Evolutionary conservation across 2,888 invertebrate species (phyloP).

Genomic region (Tortricodes alternella): DNA sequence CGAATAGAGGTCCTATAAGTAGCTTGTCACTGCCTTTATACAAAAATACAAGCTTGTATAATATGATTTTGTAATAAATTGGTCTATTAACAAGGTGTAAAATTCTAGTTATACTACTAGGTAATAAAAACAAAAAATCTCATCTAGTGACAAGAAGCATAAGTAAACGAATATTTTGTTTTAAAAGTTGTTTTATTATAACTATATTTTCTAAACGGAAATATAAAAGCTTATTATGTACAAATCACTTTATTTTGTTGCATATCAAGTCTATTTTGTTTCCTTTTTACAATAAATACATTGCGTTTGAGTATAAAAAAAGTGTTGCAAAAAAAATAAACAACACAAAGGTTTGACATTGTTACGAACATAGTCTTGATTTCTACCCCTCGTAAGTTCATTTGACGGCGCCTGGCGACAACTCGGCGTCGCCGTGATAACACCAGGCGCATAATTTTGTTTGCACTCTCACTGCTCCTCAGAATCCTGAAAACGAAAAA

Average conservation of each 20-base stretch:
- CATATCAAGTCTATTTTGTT: slow-evolving; percentile 76
- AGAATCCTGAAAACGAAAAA: slow-evolving; percentile 53
- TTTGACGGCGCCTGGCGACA: slow-evolving; percentile 62
- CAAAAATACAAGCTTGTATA: slow-evolving; percentile 18
- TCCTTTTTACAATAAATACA: slow-evolving; percentile 79
- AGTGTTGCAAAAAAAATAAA: slow-evolving; percentile 71
- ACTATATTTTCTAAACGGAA: slow-evolving; percentile 26
- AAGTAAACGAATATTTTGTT: slow-evolving; percentile 44
- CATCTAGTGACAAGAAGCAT: slow-evolving; percentile 58
- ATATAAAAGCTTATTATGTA: slow-evolving; percentile 56
- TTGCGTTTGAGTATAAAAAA: slow-evolving; percentile 78
- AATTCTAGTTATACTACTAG: no score
- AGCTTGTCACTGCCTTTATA: slow-evolving; percentile 11
- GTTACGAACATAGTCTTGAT: slow-evolving; percentile 62
- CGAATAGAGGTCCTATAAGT: no score
- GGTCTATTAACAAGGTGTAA: slow-evolving; percentile 28
- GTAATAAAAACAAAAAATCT: slow-evolving; percentile 57
- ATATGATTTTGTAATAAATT: slow-evolving; percentile 10
- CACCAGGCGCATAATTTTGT: slow-evolving; percentile 65
- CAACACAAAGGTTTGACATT: slow-evolving; percentile 69
- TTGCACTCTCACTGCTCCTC: slow-evolving; percentile 64
- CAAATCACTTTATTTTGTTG: slow-evolving; percentile 80
- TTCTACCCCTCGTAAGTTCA: slow-evolving; percentile 60
- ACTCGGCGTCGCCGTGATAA: slow-evolving; percentile 51
- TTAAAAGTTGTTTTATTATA: slow-evolving; percentile 45